Conservation (phyloP, 2,888 invertebrate genomes). For the Ophion costatus region DNA sequence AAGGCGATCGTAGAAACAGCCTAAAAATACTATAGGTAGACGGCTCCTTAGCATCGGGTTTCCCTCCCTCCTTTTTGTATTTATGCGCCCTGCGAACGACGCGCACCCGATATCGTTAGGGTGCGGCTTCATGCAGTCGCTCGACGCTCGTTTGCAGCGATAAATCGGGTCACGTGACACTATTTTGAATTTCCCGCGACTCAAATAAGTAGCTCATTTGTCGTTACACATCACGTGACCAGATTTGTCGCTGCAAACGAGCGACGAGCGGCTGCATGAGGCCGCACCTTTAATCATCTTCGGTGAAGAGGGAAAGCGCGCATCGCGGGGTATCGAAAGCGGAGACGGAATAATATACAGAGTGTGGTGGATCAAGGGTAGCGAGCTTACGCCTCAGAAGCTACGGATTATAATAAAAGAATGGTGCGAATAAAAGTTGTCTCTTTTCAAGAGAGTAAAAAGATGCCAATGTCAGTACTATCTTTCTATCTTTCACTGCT, state of each 20-base stretch:
- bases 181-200: too few relatives aligned
- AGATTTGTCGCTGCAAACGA: too few relatives aligned
- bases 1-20: too few relatives aligned
- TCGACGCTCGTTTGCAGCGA: too few relatives aligned
- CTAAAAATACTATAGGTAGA: too few relatives aligned
- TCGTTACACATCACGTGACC: too few relatives aligned
- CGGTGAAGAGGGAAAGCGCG: background rate
- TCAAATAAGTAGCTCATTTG: too few relatives aligned
- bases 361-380: background rate
- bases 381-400: background rate
- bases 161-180: too few relatives aligned
- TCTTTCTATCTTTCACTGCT: too few relatives aligned
- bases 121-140: too few relatives aligned
- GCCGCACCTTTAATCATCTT: too few relatives aligned
- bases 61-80: background rate
- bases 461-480: background rate
- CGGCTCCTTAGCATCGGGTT: background rate
- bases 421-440: background rate
- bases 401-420: background rate
- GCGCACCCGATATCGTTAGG: background rate
- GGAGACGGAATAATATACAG: background rate
- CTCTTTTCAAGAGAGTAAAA: background rate
- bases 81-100: background rate
- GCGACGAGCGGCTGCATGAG: too few relatives aligned
- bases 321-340: background rate